Evolutionary conservation across 2,888 invertebrate genomes (phyloP).

Genomic region (Eilema sororculum): DNA sequence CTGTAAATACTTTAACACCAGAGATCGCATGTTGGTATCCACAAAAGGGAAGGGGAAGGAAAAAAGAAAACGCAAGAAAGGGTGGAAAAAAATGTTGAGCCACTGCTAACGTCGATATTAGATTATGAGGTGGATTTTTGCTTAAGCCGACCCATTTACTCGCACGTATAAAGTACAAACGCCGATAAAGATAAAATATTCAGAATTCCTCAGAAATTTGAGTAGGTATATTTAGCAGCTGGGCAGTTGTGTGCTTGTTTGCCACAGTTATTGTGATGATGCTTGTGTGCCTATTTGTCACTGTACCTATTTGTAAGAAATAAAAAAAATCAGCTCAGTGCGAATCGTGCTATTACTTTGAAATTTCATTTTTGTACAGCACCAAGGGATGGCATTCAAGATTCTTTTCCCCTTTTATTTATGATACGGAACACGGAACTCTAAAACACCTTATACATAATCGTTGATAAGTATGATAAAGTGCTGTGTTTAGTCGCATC

Average conservation of each 20-base stretch:
- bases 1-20: not conserved
- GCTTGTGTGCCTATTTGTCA: too few species aligned
- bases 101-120: not conserved
- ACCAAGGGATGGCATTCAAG: too few species aligned
- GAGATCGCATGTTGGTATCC: not conserved
- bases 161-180: not conserved
- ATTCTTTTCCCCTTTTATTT: too few species aligned
- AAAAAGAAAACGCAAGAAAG: not conserved
- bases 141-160: not conserved
- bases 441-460: not conserved
- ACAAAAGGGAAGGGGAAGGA: not conserved
- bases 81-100: not conserved
- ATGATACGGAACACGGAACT: not conserved
- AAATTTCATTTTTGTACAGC: not conserved
- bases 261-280: too few species aligned
- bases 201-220: not conserved
- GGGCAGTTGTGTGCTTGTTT: not conserved
- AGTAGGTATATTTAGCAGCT: not conserved
- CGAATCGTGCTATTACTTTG: not conserved
- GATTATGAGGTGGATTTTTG: not conserved
- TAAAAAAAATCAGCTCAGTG: too few species aligned
- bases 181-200: not conserved
- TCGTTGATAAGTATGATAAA: slow-evolving; percentile 4
- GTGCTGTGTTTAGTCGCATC: not conserved
- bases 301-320: too few species aligned